Evolutionary conservation across 1,140 invertebrate species (phyloP), one percentile per base, ranked within the genome.

Genomic region (Nephila pilipes): DNA sequence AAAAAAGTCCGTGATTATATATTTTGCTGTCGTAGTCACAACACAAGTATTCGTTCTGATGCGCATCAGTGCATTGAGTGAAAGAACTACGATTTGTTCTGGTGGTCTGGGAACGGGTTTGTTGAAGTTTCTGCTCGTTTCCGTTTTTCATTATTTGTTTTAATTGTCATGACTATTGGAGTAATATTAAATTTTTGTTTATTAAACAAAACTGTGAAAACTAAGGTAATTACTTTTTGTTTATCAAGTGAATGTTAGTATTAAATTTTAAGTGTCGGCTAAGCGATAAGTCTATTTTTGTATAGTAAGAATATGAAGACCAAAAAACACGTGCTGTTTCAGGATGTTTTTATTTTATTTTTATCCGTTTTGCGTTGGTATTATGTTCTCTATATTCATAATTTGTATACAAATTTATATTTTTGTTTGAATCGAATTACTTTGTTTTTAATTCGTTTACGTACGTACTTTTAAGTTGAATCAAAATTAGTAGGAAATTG

Each of bases 171-270:
- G 88, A 58, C 69, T 10, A 90, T 90, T 57, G 88, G 75, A 79
- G 3, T 90, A 32, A 58, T 90, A 22, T 80, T 80, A 58, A 90
- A 90, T 87, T 87, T 87, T 36, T 87, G 81, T n/a, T 29, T 83
- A 83, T 55, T 57, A 29, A 83, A 18, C 54, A 83, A 83, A 25
- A 83, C 38, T 14, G 20, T 4, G 29, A 75, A 75, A 32, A 14
- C 69, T 75, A 75, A 75, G 69, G 69, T 75, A 75, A 75, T 32
- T 75, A 75, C 29, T 75, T 8, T 32, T 32, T 32, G n/a, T 22
- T 60, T 16, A 60, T 60, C 4, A 10, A 46, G 46, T 46, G 4
- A 46, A 10, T 46, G 6, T 46, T 46, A 10, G 46, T 46, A 46
- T 46, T 46, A 46, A 46, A 8, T 46, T 46, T 46, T 46, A 46